Base-by-base conservation (phyloP, 2,113 vertebrate species). In the Gadus chalcogrammus region DNA sequence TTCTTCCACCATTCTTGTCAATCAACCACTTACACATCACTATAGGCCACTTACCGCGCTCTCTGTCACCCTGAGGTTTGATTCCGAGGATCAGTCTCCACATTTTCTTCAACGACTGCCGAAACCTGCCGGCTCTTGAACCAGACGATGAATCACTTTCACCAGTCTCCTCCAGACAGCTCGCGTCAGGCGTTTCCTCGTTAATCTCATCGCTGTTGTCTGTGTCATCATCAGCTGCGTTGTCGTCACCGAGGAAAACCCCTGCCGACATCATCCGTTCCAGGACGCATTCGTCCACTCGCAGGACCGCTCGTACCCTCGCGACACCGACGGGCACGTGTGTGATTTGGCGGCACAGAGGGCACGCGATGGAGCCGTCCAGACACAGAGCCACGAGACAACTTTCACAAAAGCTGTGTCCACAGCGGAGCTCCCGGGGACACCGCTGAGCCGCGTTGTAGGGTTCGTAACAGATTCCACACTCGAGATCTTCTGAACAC, bases 371-470 rank as follows among this genome's bases (percentile, higher is more conserved):
- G 0, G 15, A 3, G 0, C 35, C 48, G 18, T 28, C 66, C 1
- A 35, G 68, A 18, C 71, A 72, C 1, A 91, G 77, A 3, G 76
- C 69, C 75, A 74, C 69, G 17, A 92, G 78, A 73, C 92, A 92
- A 71, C 79, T 85, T 74, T 91, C 87, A 11, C 91, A 93, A 73
- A 93, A 93, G 53, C 75, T 84, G 86, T 93, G 92, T 35, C 70
- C 67, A 62, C 92, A 93, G 62, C 24, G 74, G 31, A 92, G 85
- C 79, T 87, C 81, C 18, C 88, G 84, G 24, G 91, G 91, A 76
- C 90, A 91, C 65, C 90, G 85, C 4, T 72, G 82, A 8, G 74
- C 82, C 0, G 75, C 31, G 84, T 90, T 91, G 59, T 82, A 93
- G 58, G 20, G 61, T 61, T 52, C 67, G 84, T 90, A 93, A 76